Percentiles rank a stretch among this genome's conserved stretches.
Evolutionary conservation across 2,888 invertebrate species (phyloP).

Genomic region (Lasioglossum malachurum): DNA sequence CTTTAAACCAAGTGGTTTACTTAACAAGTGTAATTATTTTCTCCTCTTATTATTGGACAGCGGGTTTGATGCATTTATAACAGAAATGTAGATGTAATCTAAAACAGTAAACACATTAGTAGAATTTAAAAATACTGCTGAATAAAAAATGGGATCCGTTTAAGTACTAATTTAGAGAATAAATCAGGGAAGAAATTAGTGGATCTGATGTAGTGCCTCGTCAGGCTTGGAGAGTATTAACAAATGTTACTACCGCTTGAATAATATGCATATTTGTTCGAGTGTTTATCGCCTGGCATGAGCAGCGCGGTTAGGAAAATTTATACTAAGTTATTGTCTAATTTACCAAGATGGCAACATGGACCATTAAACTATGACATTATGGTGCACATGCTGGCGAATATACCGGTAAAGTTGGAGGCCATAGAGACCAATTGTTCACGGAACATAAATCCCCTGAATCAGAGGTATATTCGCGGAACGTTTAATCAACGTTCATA

Average conservation of each 20-base stretch:
- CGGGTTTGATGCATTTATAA: no score
- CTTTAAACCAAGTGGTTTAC: no score
- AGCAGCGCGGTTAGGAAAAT: not conserved
- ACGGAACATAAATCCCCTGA: conserved; percentile 2
- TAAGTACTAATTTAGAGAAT: not conserved
- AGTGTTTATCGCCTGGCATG: not conserved
- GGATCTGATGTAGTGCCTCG: not conserved
- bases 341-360: conserved; percentile 12
- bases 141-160: not conserved
- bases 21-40: not conserved
- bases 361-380: conserved; percentile 7
- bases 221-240: not conserved
- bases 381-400: conserved; percentile 1
- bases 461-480: not conserved
- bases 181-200: not conserved
- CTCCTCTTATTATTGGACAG: not conserved
- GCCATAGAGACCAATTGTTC: conserved; percentile 12
- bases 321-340: conserved; percentile 4
- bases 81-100: no score
- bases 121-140: no score
- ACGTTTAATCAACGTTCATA: conserved; percentile 23
- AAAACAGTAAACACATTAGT: no score
- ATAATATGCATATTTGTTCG: not conserved
- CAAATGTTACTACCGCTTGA: not conserved
- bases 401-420: conserved; percentile 2